Evolutionary conservation across 2,797 vertebrate species (phyloP), one percentile per base, ranked within the genome.

Genomic region (Meriones psammophilus): DNA sequence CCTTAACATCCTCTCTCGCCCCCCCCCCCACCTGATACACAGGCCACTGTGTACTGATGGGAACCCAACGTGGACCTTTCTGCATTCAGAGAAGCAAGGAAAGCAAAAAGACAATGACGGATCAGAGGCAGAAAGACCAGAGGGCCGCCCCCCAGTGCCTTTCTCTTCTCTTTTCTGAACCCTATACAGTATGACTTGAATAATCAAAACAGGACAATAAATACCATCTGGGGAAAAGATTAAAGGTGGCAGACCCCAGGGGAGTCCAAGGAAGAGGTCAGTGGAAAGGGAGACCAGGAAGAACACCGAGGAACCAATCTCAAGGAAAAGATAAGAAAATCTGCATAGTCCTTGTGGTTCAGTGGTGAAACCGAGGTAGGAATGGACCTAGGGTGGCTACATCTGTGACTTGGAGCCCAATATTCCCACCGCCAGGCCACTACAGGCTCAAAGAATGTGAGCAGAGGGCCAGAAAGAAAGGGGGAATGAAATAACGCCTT

Each of bases 301-400:
- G 89, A 74, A 92, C 62, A 85, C 7, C 54, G 66, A 88, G 74
- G 20, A 58, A 18, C 77, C 22, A 17, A 18, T 6, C 17, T 54
- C 42, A 33, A 79, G 22, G 39, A 18, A 62, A 20, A 74, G 69
- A 58, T 0, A 3, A 46, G 56, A 58, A 88, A 78, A 42, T 0
- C 60, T 8, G n/a, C n/a, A 3, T 10, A 0, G 1, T 10, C 64
- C 33, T 36, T 69, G 54, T 12, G 68, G 12, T 54, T 66, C 62
- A 74, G 30, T 62, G 80, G 71, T 79, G 87, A 92, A 95, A 91
- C 87, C 54, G 71, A 96, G 94, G 89, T 56, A 30, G 54, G 50
- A n/a, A 28, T 0, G 3, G 90, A 15, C 12, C 26, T 17, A n/a
- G 14, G n/a, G 33, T 39, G 74, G 77, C 39, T 13, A 14, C 33